A percentile compares a stretch with the other conserved stretches of the same genome.
These are phyloP conservation scores for Xenops minutus DNA, from an alignment of 2,797 vertebrate genomes.

Conservation along the genomic window DNA sequence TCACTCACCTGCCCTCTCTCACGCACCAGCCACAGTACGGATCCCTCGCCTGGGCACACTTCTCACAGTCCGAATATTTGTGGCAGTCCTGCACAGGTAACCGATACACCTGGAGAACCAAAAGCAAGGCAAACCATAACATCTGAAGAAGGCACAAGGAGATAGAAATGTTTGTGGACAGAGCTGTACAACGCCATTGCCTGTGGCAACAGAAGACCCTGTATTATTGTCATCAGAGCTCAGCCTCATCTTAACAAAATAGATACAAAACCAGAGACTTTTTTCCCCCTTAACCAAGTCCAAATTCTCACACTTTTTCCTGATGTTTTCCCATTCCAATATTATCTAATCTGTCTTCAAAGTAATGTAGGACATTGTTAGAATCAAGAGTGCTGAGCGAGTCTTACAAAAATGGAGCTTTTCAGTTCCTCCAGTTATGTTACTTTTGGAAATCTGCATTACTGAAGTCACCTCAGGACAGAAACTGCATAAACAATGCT, in stretches of 20 bases:
- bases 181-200: accelerated
- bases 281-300: neutral
- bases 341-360: neutral
- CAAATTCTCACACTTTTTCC: neutral
- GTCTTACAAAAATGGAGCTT: neutral
- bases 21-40: slow-evolving; percentile 99
- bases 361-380: neutral
- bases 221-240: neutral
- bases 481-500: neutral
- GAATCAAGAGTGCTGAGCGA: neutral
- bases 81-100: slow-evolving; percentile 90
- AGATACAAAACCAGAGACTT: neutral
- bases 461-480: neutral
- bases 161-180: neutral
- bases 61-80: slow-evolving; percentile 81
- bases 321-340: neutral
- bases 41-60: slow-evolving; percentile 85
- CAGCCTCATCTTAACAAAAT: neutral
- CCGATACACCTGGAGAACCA: slow-evolving; percentile 82
- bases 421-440: neutral
- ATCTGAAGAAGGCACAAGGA: neutral
- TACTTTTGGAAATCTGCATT: neutral
- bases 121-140: neutral
- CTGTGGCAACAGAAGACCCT: neutral
- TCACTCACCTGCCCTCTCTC: slow-evolving; percentile 87